These are phyloP conservation scores for Drosophila varians DNA, from an alignment of 1,140 invertebrate genomes.

Conservation along the genomic window DNA sequence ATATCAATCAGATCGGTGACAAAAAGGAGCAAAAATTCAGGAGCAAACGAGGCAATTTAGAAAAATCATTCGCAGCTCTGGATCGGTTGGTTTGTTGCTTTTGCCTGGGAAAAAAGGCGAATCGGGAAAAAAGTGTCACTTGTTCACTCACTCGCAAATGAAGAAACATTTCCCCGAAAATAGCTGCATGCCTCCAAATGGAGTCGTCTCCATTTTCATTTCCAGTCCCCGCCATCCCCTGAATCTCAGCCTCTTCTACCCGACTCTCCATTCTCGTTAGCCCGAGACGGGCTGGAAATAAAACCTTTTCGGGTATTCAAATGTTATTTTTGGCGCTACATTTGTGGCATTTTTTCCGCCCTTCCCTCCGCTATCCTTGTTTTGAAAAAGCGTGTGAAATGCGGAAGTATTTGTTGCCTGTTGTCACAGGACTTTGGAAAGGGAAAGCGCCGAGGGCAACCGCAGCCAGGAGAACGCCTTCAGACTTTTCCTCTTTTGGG, in stretches of 20 bases:
- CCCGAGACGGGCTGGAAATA: constrained; percentile 46
- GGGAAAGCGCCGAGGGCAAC: constrained; percentile 18
- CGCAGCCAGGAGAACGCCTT: constrained; percentile 43
- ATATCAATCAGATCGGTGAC: constrained; percentile 41
- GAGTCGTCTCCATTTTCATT: constrained; percentile 53
- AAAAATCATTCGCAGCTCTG: constrained; percentile 55
- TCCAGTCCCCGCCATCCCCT: constrained; percentile 16
- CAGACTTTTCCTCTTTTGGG: constrained; percentile 37
- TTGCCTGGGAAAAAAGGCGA: constrained; percentile 41
- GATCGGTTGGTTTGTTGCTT: constrained; percentile 21
- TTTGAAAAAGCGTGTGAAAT: constrained; percentile 59
- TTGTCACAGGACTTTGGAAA: constrained; percentile 31
- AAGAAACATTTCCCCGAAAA: constrained; percentile 44
- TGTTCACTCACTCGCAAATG: constrained; percentile 61
- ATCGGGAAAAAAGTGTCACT: constrained; percentile 61
- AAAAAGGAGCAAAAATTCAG: neutral
- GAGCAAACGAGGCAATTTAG: constrained; percentile 55
- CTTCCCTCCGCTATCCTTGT: neutral
- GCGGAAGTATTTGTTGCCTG: constrained; percentile 67
- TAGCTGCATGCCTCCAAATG: constrained; percentile 37
- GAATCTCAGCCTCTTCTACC: neutral
- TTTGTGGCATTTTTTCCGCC: constrained; percentile 53
- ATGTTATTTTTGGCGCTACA: constrained; percentile 73
- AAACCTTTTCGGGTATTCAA: constrained; percentile 74
- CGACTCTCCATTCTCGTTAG: constrained; percentile 35